These are phyloP conservation scores for Valencia hispanica DNA, from an alignment of 2,797 vertebrate species.

Conservation along the genomic window DNA sequence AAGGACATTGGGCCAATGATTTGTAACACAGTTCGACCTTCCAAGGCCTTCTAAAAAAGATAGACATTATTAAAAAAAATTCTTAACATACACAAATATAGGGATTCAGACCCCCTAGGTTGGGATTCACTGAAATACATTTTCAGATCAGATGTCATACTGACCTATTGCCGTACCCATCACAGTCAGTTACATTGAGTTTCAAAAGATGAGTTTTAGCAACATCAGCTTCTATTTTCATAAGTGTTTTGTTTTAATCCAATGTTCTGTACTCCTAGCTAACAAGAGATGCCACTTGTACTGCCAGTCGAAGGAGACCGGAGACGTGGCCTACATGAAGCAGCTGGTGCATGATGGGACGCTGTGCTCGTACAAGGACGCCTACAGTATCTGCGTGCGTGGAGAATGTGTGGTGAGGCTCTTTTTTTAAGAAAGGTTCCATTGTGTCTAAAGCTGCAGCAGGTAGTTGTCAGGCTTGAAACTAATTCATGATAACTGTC, in stretches of 20 bases:
- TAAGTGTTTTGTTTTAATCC: neutral
- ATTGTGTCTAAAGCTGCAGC: neutral
- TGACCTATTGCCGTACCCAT: neutral
- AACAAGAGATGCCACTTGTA: conserved; percentile 94
- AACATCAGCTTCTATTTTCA: neutral
- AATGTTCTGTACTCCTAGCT: conserved; percentile 71
- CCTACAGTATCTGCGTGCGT: conserved; percentile 94
- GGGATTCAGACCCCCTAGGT: neutral
- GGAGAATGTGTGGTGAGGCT: conserved; percentile 97
- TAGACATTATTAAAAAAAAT: no score
- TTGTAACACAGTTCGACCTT: no score
- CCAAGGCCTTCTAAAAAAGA: no score
- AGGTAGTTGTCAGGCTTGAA: neutral
- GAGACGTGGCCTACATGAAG: conserved; percentile 91
- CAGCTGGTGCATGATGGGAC: conserved; percentile 95
- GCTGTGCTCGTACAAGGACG: conserved; percentile 94
- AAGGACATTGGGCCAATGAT: no score
- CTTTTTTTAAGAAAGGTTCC: neutral
- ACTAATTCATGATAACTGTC: neutral
- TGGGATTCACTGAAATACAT: neutral
- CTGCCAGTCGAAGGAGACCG: conserved; percentile 92
- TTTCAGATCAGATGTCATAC: no score
- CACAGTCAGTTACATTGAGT: neutral
- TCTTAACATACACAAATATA: no score
- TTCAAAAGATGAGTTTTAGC: neutral